phyloP scores from a whole-genome alignment of 1,140 invertebrate genomes.

The Drosophila prosaltans region DNA sequence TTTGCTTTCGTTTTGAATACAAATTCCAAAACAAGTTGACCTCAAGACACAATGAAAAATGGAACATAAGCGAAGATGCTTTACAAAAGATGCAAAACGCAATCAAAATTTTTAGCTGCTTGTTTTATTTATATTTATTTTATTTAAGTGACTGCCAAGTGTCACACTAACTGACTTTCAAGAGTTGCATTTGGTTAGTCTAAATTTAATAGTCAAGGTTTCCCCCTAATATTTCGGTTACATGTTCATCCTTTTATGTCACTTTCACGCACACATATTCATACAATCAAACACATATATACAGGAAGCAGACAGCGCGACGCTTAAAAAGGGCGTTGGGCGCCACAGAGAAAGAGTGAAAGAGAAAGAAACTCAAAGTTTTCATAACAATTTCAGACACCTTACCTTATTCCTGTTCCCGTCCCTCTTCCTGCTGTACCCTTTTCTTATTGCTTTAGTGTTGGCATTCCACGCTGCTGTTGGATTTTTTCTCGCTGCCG shows the following conservation, averaged over 20 bases:
- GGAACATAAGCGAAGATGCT: neutral
- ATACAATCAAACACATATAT: constrained; percentile 25
- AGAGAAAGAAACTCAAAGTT: constrained; percentile 30
- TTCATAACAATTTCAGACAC: constrained; percentile 27
- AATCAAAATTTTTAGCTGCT: too few relatives aligned
- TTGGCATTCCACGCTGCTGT: constrained; percentile 53
- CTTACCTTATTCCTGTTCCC: constrained; percentile 62
- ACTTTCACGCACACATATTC: constrained; percentile 61
- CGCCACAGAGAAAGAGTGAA: neutral
- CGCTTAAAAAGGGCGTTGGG: constrained; percentile 76
- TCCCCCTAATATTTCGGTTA: neutral
- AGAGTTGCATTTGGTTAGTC: too few relatives aligned
- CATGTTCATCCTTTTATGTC: constrained; percentile 67
- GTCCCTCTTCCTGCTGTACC: constrained; percentile 21
- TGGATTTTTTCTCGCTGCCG: constrained; percentile 26
- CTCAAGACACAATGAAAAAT: constrained; percentile 47
- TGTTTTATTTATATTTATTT: too few relatives aligned
- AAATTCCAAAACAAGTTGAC: constrained; percentile 58
- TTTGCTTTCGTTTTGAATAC: constrained; percentile 60
- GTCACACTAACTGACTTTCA: too few relatives aligned
- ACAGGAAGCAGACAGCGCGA: constrained; percentile 71
- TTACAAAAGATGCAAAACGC: neutral
- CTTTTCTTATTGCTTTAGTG: constrained; percentile 11
- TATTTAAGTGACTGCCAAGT: too few relatives aligned
- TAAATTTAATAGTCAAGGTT: too few relatives aligned